Evolutionary conservation across 2,797 vertebrate genomes (phyloP).

Genomic region (Neoniphon sammara): DNA sequence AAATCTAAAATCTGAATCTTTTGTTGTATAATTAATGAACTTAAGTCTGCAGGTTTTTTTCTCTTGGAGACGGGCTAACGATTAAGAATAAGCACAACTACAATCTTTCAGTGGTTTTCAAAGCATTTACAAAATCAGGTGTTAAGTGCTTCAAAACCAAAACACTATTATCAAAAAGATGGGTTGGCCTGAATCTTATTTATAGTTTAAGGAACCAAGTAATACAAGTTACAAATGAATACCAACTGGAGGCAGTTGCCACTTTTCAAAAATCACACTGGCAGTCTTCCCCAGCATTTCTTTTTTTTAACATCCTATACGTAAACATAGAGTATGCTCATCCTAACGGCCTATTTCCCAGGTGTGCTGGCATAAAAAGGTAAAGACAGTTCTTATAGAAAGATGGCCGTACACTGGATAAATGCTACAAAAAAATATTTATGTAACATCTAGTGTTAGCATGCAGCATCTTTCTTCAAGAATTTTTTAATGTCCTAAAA

Average conservation of each 20-base stretch:
- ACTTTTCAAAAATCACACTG: slow-evolving; percentile 30
- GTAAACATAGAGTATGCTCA: too few species aligned
- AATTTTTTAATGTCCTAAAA: slow-evolving; percentile 11
- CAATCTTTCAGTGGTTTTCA: neutral
- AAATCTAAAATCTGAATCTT: too few species aligned
- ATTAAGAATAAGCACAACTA: neutral
- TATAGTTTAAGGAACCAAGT: neutral
- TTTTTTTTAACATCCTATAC: too few species aligned
- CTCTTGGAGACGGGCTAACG: too few species aligned
- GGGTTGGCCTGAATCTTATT: too few species aligned
- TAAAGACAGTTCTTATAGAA: too few species aligned
- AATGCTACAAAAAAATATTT: too few species aligned
- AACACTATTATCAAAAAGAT: neutral
- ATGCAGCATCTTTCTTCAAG: too few species aligned
- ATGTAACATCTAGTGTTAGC: too few species aligned
- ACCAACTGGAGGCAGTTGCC: slow-evolving; percentile 9
- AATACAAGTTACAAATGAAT: neutral
- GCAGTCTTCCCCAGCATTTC: slow-evolving; percentile 22
- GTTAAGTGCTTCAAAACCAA: neutral
- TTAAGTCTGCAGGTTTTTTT: neutral
- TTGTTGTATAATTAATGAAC: neutral
- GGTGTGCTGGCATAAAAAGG: too few species aligned
- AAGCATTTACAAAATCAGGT: neutral
- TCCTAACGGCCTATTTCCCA: too few species aligned
- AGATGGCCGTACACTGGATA: too few species aligned